These are phyloP conservation scores for Didymodactylos carnosus DNA, from an alignment of 2,888 invertebrate species.

Conservation along the genomic window DNA sequence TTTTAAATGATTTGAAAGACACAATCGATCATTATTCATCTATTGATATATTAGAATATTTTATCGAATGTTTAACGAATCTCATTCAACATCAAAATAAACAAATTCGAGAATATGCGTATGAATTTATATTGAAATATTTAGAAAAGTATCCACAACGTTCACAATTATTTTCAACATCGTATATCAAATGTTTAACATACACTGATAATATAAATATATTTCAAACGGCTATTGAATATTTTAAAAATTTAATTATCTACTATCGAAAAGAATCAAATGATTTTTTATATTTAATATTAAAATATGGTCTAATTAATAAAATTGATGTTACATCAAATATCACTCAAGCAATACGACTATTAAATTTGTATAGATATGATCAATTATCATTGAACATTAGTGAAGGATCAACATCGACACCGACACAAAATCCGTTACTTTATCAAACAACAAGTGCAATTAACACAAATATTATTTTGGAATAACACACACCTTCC, in stretches of 20 bases:
- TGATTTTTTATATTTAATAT: background rate
- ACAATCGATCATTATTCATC: background rate
- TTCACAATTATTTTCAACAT: background rate
- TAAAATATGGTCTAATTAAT: background rate
- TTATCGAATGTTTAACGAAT: background rate
- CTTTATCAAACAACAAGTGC: background rate
- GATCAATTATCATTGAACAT: background rate
- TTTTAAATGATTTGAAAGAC: background rate
- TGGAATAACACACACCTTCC: too few relatives aligned
- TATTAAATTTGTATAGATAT: background rate
- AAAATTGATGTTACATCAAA: background rate
- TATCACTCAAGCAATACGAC: background rate
- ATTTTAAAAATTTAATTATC: background rate
- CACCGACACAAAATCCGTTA: too few relatives aligned
- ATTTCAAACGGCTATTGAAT: background rate
- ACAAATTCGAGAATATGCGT: background rate
- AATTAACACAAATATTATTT: background rate
- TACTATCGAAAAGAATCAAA: background rate
- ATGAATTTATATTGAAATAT: background rate
- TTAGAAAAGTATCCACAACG: background rate
- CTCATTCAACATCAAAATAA: background rate
- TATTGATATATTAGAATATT: background rate
- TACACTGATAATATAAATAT: background rate
- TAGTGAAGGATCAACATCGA: too few relatives aligned
- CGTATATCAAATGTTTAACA: background rate